A percentile compares a stretch with the other conserved stretches of the same genome.
Evolutionary conservation across 1,140 invertebrate species (phyloP).

Genomic region (Lepidurus couesii): DNA sequence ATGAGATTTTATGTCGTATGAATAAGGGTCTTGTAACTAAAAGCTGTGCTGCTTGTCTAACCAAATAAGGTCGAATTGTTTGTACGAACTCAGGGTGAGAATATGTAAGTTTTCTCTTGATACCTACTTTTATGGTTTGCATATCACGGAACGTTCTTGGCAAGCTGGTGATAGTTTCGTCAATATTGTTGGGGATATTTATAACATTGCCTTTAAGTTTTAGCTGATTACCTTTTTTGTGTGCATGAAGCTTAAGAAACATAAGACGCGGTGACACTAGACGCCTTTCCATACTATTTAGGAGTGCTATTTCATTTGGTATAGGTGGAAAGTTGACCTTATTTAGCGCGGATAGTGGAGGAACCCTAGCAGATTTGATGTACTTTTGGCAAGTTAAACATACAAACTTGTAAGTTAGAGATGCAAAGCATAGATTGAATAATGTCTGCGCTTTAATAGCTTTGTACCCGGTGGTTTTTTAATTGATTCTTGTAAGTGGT

Average conservation of each 20-base stretch:
- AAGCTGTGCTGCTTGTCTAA: neutral
- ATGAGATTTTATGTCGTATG: neutral
- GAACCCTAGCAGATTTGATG: neutral
- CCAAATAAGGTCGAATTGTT: neutral
- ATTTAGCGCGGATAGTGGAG: neutral
- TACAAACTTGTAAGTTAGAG: no score
- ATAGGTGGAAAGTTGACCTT: neutral
- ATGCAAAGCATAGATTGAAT: no score
- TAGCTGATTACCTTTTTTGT: neutral
- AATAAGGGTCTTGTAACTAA: neutral
- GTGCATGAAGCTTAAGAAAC: neutral
- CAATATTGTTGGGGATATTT: no score
- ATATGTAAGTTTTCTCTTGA: neutral
- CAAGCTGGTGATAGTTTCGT: neutral
- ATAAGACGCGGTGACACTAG: neutral
- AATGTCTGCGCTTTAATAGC: no score
- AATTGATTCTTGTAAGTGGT: neutral
- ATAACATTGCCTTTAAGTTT: neutral
- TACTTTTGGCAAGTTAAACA: neutral
- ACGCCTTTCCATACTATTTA: neutral
- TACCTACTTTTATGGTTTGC: neutral
- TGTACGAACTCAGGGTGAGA: neutral
- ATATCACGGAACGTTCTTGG: neutral
- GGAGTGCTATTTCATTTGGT: neutral
- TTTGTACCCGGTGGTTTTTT: no score